Percentiles rank a stretch among this genome's conserved stretches.
These are phyloP conservation scores for Melospiza georgiana DNA, from an alignment of 2,113 vertebrate species.

Conservation along the genomic window DNA sequence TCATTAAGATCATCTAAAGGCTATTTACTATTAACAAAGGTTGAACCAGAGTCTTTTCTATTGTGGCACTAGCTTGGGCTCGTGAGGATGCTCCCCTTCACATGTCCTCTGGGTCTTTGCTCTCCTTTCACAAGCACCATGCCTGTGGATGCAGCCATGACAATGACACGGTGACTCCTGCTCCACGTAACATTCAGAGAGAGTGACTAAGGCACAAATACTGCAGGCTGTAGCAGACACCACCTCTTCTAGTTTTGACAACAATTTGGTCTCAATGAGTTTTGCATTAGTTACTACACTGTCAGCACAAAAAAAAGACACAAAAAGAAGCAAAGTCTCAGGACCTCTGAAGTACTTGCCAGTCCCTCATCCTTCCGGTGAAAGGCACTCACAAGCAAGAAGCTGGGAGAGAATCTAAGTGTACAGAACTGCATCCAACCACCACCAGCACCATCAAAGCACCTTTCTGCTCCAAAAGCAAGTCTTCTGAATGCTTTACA, in stretches of 20 bases:
- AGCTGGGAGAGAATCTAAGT: not conserved
- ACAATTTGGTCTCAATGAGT: not conserved
- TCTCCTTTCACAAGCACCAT: not conserved
- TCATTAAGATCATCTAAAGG: not conserved
- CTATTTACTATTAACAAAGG: not conserved
- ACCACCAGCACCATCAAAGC: not conserved
- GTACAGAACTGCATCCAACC: not conserved
- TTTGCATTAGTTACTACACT: not conserved
- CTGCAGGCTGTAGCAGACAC: not conserved
- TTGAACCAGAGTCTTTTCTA: not conserved
- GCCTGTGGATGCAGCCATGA: not conserved
- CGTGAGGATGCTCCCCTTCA: not conserved
- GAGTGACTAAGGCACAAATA: not conserved
- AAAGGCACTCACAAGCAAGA: not conserved
- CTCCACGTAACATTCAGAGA: not conserved
- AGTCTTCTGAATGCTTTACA: not conserved
- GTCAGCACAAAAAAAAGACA: not conserved
- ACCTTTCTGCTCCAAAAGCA: not conserved
- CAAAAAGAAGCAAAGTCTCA: not conserved
- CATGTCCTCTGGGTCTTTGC: not conserved
- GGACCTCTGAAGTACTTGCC: not conserved
- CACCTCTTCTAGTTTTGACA: not conserved
- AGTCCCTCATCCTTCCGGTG: not conserved
- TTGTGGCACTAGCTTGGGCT: not conserved
- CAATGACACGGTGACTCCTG: not conserved